Base-by-base conservation (phyloP, 1,140 invertebrate genomes). In the Caerostris extrusa region DNA sequence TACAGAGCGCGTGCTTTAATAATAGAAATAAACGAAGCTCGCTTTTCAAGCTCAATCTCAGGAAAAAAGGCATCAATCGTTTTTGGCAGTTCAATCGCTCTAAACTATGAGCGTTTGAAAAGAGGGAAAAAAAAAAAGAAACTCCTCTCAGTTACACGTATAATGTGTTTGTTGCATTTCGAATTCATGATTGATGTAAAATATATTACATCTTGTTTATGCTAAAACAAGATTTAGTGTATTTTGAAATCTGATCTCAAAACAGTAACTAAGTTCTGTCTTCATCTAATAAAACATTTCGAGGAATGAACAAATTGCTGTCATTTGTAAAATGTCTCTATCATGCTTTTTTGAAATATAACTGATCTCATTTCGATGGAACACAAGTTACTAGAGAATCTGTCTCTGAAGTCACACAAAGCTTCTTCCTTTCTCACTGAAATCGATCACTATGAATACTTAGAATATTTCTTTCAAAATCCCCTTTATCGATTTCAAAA, bases 1-100 rank as follows among this genome's bases (percentile, higher is more conserved):
- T 90, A 56, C n/a, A 71, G 56, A 17, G 19, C 71, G 34, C 50
- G 34, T 77, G 61, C 17, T 71, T 12, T 34, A 90, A 90, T 90
- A 90, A 90, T 90, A 90, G 87, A 90, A 90, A 90, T 90, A 90
- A 90, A 69, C 82, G 55, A n/a, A 34, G 55, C 14, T 34, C 17
- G 6, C 71, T 77, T 77, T 77, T 19, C 71, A 34, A 7, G n/a
- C 71, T 34, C 50, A 17, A n/a, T 57, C n/a, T 83, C 55, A 83
- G 82, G 82, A 83, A 83, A 14, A 19, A 57, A 57, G 55, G 17
- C 82, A 83, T 83, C 82, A 3, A 83, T 83, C 82, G 56, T 56
- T 19, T 14, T 19, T 83, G 82, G 82, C 82, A 83, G 53, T 19
- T 3, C 57, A 83, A 83, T 83, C 55, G 82, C 82, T 83, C 34